These are phyloP conservation scores for Temnopleurus reevesii DNA, from an alignment of 53 echinoderm and acorn worm species.

Conservation along the genomic window DNA sequence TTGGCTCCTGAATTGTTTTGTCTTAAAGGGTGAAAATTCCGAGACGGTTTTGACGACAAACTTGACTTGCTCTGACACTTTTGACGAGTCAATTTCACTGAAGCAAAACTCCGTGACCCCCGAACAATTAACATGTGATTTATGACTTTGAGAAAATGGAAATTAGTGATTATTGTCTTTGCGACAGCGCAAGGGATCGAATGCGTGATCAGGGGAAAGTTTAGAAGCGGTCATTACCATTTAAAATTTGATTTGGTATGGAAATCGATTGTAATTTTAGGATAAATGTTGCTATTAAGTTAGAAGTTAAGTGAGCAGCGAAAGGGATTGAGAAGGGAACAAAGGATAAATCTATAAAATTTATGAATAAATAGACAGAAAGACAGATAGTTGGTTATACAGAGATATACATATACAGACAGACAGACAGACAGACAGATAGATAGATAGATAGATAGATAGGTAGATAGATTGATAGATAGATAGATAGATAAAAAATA, in stretches of 20 bases:
- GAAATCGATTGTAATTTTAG: not conserved
- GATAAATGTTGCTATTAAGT: no score
- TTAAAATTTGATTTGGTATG: not conserved
- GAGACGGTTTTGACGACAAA: not conserved
- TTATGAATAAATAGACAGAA: not conserved
- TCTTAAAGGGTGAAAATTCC: not conserved
- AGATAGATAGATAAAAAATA: no score
- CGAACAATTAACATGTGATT: slow-evolving; percentile 13
- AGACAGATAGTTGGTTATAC: not conserved
- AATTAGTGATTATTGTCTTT: not conserved
- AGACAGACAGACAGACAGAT: not conserved
- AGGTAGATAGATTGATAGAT: no score
- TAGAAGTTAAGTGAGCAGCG: no score
- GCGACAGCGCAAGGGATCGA: not conserved
- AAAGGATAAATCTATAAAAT: not conserved
- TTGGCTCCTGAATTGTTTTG: not conserved
- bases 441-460: not conserved
- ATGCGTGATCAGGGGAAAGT: not conserved
- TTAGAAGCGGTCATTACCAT: not conserved
- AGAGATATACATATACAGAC: not conserved
- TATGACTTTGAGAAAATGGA: not conserved
- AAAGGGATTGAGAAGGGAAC: not conserved
- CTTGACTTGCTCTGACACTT: not conserved
- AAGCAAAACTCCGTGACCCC: slow-evolving; percentile 17
- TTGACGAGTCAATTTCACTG: slow-evolving; percentile 38